These are phyloP conservation scores for Toxotes jaculatrix DNA, from an alignment of 2,113 vertebrate species.

Conservation along the genomic window DNA sequence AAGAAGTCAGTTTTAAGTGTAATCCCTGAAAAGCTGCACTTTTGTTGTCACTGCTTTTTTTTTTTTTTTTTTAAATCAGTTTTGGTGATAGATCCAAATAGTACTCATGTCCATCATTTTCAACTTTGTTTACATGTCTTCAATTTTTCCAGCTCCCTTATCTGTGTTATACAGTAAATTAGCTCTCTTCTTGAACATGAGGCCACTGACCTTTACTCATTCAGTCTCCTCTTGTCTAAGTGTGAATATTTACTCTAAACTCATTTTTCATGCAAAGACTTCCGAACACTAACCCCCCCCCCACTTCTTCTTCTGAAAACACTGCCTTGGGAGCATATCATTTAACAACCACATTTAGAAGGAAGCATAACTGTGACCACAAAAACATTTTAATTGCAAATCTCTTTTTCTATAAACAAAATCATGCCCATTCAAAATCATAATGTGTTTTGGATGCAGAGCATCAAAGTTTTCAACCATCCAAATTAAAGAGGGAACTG, in stretches of 20 bases:
- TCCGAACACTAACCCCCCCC: conserved; percentile 26
- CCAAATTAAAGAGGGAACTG: conserved; percentile 17
- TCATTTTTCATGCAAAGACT: conserved; percentile 24
- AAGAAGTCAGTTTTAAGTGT: background rate
- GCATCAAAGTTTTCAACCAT: background rate
- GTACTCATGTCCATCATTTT: background rate
- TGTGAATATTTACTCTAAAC: conserved; percentile 45
- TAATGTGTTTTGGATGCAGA: conserved; percentile 27
- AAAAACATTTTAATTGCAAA: conserved; percentile 34
- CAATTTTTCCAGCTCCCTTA: conserved; percentile 11
- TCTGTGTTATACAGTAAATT: background rate
- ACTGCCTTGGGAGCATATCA: background rate
- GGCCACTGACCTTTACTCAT: background rate
- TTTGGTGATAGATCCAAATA: background rate
- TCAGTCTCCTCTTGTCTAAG: conserved; percentile 26
- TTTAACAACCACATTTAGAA: background rate
- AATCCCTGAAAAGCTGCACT: background rate
- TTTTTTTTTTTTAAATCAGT: conserved; percentile 13
- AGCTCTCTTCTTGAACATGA: background rate
- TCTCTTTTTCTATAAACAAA: conserved; percentile 42
- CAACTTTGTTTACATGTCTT: conserved; percentile 3
- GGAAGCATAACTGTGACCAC: conserved; percentile 10
- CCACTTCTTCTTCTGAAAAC: background rate
- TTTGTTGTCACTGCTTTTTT: background rate
- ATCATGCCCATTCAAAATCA: background rate